Evolutionary conservation across 1,140 invertebrate genomes (phyloP).

Genomic region (Apocrypta bakeri): DNA sequence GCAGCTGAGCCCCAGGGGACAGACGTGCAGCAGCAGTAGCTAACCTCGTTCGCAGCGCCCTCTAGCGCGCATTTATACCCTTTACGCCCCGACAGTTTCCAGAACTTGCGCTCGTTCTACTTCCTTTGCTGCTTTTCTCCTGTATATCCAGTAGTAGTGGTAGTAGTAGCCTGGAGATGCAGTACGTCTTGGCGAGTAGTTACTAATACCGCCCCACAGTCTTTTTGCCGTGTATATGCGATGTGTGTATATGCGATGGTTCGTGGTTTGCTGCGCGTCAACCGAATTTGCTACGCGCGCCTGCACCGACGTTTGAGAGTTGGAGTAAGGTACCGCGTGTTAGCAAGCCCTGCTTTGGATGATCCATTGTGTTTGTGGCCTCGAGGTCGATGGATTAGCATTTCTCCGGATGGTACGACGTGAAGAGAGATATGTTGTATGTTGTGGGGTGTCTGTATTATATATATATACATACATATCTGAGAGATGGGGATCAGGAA

Average conservation of each 20-base stretch:
- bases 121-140: not conserved
- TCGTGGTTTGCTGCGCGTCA: constrained; percentile 22
- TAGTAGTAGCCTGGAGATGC: not conserved
- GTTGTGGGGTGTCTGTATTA: too few species aligned
- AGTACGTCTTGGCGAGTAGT: not conserved
- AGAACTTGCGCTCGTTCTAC: constrained; percentile 16
- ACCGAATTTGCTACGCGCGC: constrained; percentile 31
- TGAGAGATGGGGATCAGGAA: not conserved
- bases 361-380: not conserved
- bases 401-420: not conserved
- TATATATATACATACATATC: not conserved
- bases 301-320: constrained; percentile 5
- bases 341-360: not conserved
- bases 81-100: constrained; percentile 48
- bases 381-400: not conserved
- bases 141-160: not conserved
- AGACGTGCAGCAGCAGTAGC: constrained; percentile 52
- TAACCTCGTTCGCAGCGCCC: not conserved
- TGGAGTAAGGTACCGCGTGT: not conserved
- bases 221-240: not conserved
- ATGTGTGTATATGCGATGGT: not conserved
- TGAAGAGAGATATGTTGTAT: too few species aligned
- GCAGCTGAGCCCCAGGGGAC: constrained; percentile 61
- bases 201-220: not conserved
- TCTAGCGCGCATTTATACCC: constrained; percentile 46